A percentile compares a stretch with the other conserved stretches of the same genome.
Evolutionary conservation across 1,140 invertebrate species (phyloP).

Genomic region (Lanistes nyassanus): DNA sequence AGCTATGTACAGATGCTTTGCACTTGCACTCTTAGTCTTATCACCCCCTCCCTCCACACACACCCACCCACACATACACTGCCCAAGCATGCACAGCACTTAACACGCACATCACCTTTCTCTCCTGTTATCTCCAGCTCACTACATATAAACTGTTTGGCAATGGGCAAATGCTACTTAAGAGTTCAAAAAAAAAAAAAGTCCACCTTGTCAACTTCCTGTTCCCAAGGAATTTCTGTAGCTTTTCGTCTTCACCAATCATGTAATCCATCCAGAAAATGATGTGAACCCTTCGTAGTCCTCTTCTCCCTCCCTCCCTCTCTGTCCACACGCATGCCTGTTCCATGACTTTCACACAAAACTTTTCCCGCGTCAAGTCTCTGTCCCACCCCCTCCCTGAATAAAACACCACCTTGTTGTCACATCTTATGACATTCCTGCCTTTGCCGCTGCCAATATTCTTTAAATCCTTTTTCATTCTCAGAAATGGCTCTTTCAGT

Average conservation of each 20-base stretch:
- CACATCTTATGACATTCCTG: too few relatives aligned
- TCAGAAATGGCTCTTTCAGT: too few relatives aligned
- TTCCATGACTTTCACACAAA: too few relatives aligned
- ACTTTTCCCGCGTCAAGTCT: too few relatives aligned
- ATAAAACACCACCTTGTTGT: too few relatives aligned
- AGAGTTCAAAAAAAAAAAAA: slow-evolving; percentile 3
- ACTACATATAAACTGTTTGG: slow-evolving; percentile 8
- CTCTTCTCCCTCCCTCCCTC: too few relatives aligned
- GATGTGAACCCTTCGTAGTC: neutral
- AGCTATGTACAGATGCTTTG: neutral
- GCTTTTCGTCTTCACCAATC: neutral
- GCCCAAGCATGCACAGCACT: neutral
- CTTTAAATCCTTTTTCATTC: too few relatives aligned
- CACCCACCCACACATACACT: slow-evolving; percentile 2
- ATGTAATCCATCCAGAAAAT: neutral
- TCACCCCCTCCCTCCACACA: neutral
- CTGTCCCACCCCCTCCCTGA: too few relatives aligned
- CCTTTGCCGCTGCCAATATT: too few relatives aligned
- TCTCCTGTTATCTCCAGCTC: neutral
- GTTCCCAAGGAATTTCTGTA: neutral
- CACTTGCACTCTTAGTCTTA: neutral
- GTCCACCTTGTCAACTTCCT: neutral
- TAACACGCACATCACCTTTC: neutral
- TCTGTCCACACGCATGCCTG: neutral
- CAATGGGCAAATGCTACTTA: slow-evolving; percentile 19